Evolutionary conservation across 2,888 invertebrate genomes (phyloP).

Genomic region (Agrotis puta): DNA sequence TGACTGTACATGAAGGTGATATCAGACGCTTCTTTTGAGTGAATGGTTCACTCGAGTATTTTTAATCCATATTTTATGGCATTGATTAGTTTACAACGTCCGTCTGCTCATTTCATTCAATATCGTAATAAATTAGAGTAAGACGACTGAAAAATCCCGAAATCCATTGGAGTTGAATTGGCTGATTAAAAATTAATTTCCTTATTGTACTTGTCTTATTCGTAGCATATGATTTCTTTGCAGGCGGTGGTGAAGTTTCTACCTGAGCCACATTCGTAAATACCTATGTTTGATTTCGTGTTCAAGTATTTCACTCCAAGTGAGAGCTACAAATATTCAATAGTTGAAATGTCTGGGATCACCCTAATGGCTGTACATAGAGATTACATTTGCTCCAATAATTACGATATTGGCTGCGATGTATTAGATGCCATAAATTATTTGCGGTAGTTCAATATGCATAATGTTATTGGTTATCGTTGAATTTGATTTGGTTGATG

Average conservation of each 20-base stretch:
- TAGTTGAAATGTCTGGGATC: not conserved
- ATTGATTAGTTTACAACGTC: not conserved
- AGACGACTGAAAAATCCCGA: not conserved
- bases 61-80: too few relatives aligned
- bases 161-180: not conserved
- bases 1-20: constrained; percentile 24
- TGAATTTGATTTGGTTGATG: constrained; percentile 3
- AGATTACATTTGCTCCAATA: constrained; percentile 50
- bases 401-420: constrained; percentile 49
- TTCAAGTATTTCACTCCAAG: not conserved
- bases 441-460: constrained; percentile 37
- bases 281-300: too few relatives aligned
- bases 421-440: constrained; percentile 59
- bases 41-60: not conserved
- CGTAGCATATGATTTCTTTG: too few relatives aligned
- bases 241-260: too few relatives aligned
- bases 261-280: too few relatives aligned
- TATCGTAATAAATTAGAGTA: not conserved
- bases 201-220: too few relatives aligned
- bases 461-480: constrained; percentile 26
- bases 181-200: not conserved
- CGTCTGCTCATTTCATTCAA: not conserved
- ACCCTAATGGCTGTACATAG: constrained; percentile 14
- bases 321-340: not conserved
- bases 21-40: constrained; percentile 1